A percentile compares a stretch with the other conserved stretches of the same genome.
phyloP scores from a whole-genome alignment of 2,797 vertebrate species.

The Distichodus sexfasciatus region DNA sequence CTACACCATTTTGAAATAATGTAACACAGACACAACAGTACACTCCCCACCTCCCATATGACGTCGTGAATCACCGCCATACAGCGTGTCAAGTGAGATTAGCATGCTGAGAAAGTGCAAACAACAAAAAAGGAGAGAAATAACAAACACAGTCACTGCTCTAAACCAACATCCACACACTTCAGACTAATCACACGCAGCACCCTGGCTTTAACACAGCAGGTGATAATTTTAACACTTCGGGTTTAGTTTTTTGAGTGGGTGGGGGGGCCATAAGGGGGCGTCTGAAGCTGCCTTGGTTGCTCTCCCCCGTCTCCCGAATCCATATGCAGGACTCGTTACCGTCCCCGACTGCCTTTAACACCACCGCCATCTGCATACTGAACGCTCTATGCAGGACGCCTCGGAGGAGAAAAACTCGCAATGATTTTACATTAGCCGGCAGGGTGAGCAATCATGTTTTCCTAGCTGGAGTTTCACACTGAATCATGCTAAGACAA shows the following conservation, averaged over 20 bases:
- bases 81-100: no score
- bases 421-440: constrained; percentile 2
- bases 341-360: constrained; percentile 42
- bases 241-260: constrained; percentile 1
- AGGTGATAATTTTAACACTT: constrained; percentile 23
- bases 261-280: no score
- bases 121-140: no score
- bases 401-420: background rate
- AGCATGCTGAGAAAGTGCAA: no score
- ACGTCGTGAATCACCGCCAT: no score
- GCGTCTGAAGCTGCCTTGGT: constrained; percentile 15
- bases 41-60: no score
- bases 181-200: background rate
- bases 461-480: background rate
- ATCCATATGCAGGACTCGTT: constrained; percentile 33
- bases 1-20: no score
- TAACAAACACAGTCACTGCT: background rate
- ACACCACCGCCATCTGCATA: constrained; percentile 44
- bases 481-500: background rate
- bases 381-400: background rate
- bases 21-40: no score
- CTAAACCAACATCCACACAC: background rate
- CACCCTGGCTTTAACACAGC: background rate
- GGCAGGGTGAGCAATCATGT: background rate
- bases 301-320: background rate